Conservation (phyloP, 2,888 invertebrate genomes). For the Drosophila peninsularis region DNA sequence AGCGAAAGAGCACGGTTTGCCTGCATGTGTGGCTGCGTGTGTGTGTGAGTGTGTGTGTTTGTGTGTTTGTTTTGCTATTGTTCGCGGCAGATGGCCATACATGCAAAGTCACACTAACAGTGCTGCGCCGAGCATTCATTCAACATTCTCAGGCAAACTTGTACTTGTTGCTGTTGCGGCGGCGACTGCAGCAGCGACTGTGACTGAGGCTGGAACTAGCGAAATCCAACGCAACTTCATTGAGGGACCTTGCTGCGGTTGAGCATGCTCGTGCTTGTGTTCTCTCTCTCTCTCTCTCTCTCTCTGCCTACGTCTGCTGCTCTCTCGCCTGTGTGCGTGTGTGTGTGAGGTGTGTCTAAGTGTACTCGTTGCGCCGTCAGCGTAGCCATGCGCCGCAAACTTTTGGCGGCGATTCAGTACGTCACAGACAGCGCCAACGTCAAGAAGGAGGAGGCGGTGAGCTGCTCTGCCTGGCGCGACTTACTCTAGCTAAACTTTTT, state of each 20-base stretch:
- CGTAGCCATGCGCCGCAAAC: slow-evolving; percentile 65
- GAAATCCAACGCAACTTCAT: slow-evolving; percentile 49
- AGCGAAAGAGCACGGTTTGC: slow-evolving; percentile 22
- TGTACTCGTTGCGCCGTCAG: slow-evolving; percentile 39
- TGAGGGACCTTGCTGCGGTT: slow-evolving; percentile 20
- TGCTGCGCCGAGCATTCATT: slow-evolving; percentile 47
- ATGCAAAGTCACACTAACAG: slow-evolving; percentile 74
- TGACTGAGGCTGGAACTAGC: slow-evolving; percentile 1
- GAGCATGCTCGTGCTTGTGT: no score
- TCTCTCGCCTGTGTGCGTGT: slow-evolving; percentile 1
- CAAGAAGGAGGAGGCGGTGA: slow-evolving; percentile 79
- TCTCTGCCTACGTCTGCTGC: background rate
- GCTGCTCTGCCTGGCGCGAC: slow-evolving; percentile 54
- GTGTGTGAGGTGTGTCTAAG: slow-evolving; percentile 7
- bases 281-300: slow-evolving; percentile 4
- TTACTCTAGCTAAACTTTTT: slow-evolving; percentile 41
- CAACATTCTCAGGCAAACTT: slow-evolving; percentile 36
- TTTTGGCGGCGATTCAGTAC: slow-evolving; percentile 72
- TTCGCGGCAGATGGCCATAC: slow-evolving; percentile 66
- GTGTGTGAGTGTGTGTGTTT: slow-evolving; percentile 20
- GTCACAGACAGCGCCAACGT: slow-evolving; percentile 77
- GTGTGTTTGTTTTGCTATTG: slow-evolving; percentile 72
- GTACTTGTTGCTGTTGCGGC: slow-evolving; percentile 48
- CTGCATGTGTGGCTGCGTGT: slow-evolving; percentile 1
- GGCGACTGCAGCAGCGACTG: slow-evolving; percentile 1